Conservation (phyloP, 2,113 vertebrate species). For the Climacteris rufus region DNA sequence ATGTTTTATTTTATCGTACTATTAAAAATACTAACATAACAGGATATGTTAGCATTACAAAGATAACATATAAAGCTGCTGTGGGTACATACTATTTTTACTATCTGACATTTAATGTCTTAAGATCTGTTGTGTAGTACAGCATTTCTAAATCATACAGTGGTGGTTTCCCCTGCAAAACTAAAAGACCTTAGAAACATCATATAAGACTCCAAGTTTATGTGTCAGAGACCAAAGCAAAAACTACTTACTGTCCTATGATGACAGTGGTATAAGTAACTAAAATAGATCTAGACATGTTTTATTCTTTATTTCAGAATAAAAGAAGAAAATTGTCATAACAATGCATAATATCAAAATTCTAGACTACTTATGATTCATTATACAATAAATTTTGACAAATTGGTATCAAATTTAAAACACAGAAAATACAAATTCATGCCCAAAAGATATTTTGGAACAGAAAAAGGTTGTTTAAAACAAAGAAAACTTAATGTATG, state of each 20-base stretch:
- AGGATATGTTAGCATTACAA: not conserved
- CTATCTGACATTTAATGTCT: not conserved
- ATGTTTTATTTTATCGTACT: not conserved
- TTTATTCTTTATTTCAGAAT: conserved; percentile 1
- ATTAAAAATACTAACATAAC: not conserved
- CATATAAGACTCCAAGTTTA: not conserved
- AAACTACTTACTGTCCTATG: not conserved
- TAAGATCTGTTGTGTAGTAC: not conserved
- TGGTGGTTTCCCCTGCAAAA: not conserved
- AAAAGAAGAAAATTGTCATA: not conserved
- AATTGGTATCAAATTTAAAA: not conserved
- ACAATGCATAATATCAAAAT: not conserved
- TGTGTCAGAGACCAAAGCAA: not conserved
- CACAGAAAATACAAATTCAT: not conserved
- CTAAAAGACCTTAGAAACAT: not conserved
- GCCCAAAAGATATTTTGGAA: not conserved
- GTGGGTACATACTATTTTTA: not conserved
- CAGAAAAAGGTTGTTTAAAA: not conserved
- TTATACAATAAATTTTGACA: not conserved
- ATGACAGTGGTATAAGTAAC: not conserved
- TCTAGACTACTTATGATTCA: not conserved
- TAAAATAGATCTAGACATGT: not conserved
- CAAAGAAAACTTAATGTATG: not conserved
- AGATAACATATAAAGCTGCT: not conserved
- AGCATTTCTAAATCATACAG: not conserved